phyloP scores from a whole-genome alignment of 2,797 vertebrate species.

The Acipenser transmontanus region DNA sequence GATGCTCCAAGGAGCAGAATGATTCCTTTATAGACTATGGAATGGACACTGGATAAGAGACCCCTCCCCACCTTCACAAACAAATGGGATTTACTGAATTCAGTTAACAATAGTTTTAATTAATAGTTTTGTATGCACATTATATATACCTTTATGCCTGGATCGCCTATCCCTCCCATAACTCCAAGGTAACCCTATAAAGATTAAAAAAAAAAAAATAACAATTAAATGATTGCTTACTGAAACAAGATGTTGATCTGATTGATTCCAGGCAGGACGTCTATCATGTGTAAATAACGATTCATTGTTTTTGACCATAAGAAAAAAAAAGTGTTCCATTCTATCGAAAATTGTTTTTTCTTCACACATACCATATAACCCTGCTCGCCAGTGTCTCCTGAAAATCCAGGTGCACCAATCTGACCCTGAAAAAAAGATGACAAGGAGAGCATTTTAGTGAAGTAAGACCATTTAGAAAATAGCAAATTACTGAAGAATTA shows the following conservation, averaged over 20 bases:
- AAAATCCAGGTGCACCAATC: slow-evolving; percentile 52
- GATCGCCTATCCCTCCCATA: slow-evolving; percentile 33
- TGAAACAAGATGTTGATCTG: no score
- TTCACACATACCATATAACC: slow-evolving; percentile 51
- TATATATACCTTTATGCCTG: slow-evolving; percentile 42
- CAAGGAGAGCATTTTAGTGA: background rate
- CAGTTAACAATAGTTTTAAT: background rate
- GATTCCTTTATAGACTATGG: no score
- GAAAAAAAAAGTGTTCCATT: no score
- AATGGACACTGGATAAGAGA: background rate
- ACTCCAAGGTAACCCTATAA: slow-evolving; percentile 57
- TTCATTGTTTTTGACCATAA: no score
- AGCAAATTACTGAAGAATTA: background rate
- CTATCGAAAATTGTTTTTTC: background rate
- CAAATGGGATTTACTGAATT: background rate
- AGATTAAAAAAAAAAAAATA: slow-evolving; percentile 9
- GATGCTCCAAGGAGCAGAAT: no score
- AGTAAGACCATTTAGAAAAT: background rate
- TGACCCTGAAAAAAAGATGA: slow-evolving; percentile 49
- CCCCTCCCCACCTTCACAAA: background rate
- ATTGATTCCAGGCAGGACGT: no score
- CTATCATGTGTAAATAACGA: no score
- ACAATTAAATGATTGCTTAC: no score
- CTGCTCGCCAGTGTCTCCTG: slow-evolving; percentile 53
- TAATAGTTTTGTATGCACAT: background rate